Evolutionary conservation across 2,113 vertebrate species (phyloP).

Genomic region (Strix uralensis): DNA sequence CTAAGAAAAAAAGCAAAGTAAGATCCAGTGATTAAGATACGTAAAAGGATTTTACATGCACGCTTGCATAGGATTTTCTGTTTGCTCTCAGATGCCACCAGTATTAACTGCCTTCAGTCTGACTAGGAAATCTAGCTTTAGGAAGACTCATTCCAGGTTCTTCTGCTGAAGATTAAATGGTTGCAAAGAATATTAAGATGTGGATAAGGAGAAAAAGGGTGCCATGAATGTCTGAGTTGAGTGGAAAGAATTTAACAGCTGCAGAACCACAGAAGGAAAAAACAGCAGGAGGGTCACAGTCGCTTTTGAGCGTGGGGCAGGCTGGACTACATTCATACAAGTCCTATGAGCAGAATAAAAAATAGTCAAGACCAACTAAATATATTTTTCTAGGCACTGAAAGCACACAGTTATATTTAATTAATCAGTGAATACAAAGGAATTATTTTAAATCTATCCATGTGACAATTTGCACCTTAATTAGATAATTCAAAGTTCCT

Average conservation of each 20-base stretch:
- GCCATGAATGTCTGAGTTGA: background rate
- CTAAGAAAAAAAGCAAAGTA: background rate
- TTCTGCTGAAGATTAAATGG: background rate
- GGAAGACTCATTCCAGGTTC: background rate
- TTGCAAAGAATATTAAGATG: constrained; percentile 14
- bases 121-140: background rate
- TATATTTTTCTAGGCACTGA: background rate
- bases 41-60: background rate
- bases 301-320: background rate
- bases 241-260: constrained; percentile 50
- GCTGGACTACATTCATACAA: background rate
- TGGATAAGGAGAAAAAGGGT: background rate
- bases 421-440: background rate
- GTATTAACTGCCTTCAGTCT: background rate
- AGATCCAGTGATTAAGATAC: background rate
- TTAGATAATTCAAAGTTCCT: background rate
- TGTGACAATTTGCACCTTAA: background rate
- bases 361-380: background rate
- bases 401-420: background rate
- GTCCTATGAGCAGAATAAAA: background rate
- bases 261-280: background rate
- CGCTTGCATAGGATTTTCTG: background rate
- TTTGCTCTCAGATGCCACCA: background rate
- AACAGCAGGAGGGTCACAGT: background rate
- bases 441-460: background rate